Evolutionary conservation across 2,797 vertebrate genomes (phyloP), one percentile per base, ranked within the genome.

Genomic region (Hoplostethus mediterraneus): DNA sequence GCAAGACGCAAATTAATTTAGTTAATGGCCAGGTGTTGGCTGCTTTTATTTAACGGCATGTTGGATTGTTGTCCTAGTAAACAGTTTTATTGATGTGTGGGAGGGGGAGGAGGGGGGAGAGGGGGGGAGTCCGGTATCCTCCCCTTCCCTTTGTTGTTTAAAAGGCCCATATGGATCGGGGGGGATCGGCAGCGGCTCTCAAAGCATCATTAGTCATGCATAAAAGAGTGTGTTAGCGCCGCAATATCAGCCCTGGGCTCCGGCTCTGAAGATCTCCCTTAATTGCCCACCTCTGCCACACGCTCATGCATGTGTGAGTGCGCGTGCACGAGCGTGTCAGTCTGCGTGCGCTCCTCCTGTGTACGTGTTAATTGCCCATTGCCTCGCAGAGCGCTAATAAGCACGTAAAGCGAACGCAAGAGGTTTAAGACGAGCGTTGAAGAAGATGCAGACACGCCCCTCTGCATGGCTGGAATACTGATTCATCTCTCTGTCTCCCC

Each of bases 141-240:
- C 85, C 88, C 79, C 49, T 77, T 85, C 48, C 73, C 90, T 92
- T 92, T 93, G 90, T 92, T 93, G 87, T 93, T 93, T 92, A 91
- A 91, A 92, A 90, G 87, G 86, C 89, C 93, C 92, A 91, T 93
- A 93, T 93, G 93, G 92, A 92, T 92, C 89, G 80, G 89, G 92
- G 80, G 89, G 92, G 90, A 92, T 91, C 84, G 71, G 84, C 81
- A 86, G 86, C 85, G 80, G 90, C 85, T 89, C 92, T 93, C 90
- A 93, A 92, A 90, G 90, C 89, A 77, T 93, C 91, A 91, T 95
- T 94, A 95, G 91, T 91, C 86, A 93, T 92, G 93, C 92, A 92
- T 93, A 93, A 94, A 93, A 93, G 89, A 91, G 77, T 89, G 87
- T 87, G 89, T 93, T 92, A 92, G 82, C 42, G 80, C 89, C 92